phyloP scores from a whole-genome alignment of 1,140 invertebrate genomes.

The Zaprionus camerounensis region DNA sequence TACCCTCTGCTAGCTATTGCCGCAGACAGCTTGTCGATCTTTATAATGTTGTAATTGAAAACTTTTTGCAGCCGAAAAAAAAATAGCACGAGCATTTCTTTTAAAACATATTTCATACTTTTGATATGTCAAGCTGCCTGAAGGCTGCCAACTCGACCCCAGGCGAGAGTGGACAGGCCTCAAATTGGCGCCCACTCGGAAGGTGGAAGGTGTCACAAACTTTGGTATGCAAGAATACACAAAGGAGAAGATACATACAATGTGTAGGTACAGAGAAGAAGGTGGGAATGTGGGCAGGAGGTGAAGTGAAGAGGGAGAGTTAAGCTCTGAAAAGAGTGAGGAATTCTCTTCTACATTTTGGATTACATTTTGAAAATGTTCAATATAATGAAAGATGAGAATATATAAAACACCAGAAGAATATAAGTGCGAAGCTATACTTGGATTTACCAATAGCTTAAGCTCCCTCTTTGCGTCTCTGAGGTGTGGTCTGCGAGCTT shows the following conservation, averaged over 20 bases:
- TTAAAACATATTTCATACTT: conserved; percentile 79
- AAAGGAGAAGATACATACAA: conserved; percentile 8
- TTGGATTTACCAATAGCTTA: too few species aligned
- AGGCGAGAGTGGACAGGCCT: conserved; percentile 51
- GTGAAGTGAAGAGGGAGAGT: not conserved
- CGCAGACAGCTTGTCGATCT: conserved; percentile 83
- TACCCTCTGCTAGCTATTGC: conserved; percentile 66
- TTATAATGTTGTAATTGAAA: conserved; percentile 84
- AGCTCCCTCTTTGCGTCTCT: too few species aligned
- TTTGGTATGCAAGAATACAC: conserved; percentile 30
- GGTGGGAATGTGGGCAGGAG: not conserved
- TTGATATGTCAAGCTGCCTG: conserved; percentile 78
- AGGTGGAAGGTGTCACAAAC: conserved; percentile 31
- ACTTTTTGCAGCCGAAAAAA: conserved; percentile 59
- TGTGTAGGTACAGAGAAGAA: not conserved
- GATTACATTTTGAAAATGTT: not conserved
- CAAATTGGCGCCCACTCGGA: conserved; percentile 13
- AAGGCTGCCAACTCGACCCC: conserved; percentile 63
- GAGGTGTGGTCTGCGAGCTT: too few species aligned
- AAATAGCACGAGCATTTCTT: conserved; percentile 61
- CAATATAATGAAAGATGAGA: not conserved
- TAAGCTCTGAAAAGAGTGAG: not conserved
- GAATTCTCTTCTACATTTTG: not conserved
- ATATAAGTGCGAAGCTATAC: too few species aligned
- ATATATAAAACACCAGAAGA: too few species aligned